phyloP scores from a whole-genome alignment of 2,797 vertebrate genomes.

The Chaetophractus vellerosus region DNA sequence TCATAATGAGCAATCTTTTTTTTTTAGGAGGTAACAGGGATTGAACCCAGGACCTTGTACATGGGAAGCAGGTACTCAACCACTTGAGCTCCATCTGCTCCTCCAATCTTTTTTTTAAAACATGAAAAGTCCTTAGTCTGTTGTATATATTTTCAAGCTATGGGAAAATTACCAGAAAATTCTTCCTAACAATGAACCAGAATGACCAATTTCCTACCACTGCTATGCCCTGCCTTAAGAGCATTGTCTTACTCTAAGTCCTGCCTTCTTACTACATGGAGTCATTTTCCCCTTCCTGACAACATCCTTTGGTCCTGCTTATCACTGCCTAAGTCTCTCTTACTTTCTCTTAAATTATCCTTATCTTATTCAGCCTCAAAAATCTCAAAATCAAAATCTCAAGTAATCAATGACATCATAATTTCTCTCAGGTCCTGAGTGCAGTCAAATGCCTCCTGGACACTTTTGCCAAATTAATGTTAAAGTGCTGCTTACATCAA shows the following conservation, averaged over 20 bases:
- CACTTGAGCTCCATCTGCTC: too few species aligned
- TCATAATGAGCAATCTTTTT: slow-evolving; percentile 70
- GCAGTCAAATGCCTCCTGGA: not conserved
- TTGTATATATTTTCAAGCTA: slow-evolving; percentile 76
- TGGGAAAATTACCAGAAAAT: slow-evolving; percentile 79
- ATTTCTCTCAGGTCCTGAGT: not conserved
- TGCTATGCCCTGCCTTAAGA: slow-evolving; percentile 61
- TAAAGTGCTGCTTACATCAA: not conserved
- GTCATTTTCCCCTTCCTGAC: slow-evolving; percentile 80
- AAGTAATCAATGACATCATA: not conserved
- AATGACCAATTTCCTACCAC: slow-evolving; percentile 88
- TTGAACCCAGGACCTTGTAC: too few species aligned
- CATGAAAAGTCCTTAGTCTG: slow-evolving; percentile 69
- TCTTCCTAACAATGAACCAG: slow-evolving; percentile 83
- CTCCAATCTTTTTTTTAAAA: not conserved
- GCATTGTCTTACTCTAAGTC: slow-evolving; percentile 81
- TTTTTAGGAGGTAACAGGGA: too few species aligned
- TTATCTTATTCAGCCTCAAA: slow-evolving; percentile 43
- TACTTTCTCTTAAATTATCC: slow-evolving; percentile 60
- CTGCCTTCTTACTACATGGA: slow-evolving; percentile 61
- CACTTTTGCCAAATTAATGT: slow-evolving; percentile 41
- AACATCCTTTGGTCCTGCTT: slow-evolving; percentile 24
- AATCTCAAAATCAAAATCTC: not conserved
- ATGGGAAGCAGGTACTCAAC: too few species aligned
- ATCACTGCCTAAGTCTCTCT: slow-evolving; percentile 79